Evolutionary conservation across 2,113 vertebrate genomes (phyloP), one percentile per base, ranked within the genome.

Genomic region (Puffinus mauretanicus): DNA sequence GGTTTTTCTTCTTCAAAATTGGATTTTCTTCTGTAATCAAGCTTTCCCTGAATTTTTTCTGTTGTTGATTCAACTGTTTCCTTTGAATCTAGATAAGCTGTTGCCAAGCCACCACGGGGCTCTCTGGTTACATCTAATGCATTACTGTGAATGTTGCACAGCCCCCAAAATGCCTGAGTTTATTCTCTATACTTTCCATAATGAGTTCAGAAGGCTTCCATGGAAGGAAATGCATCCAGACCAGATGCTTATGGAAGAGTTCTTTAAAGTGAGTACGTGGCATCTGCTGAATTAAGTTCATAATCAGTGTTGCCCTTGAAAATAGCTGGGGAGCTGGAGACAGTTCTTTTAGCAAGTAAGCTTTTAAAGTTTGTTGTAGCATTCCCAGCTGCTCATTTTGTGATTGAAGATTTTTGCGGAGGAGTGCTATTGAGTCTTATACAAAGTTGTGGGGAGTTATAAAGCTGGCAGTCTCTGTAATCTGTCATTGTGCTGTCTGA

Each of bases 171-270:
- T 99, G 96, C 99, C 99, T 0, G 99, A 99, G 94, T 99, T 99
- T 97, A 98, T 99, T 52, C 98, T 99, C n/a, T 99, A 99, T 77
- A 82, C 98, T 44, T 99, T 99, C 88, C 99, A 99, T 88, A 97
- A 97, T 9, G 98, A 99, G 36, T 99, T 99, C 92, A 98, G 46
- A 83, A 98, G 91, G 25, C 98, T 99, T 76, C 98, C 98, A 0
- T 99, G 99, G 99, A 98, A 97, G 96, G 98, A 99, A 77, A 98
- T 99, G 95, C 98, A 98, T 92, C 99, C 99, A 4, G 99, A 99
- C 96, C 99, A 98, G 79, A 94, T 97, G 51, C 98, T 99, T 44
- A 99, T 99, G 99, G 99, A 99, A 95, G 98, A 99, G 82, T 99
- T 99, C 93, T 99, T 99, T 90, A 99, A 98, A 95, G 99, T 99